These are phyloP conservation scores for Himalopsyche phryganea DNA, from an alignment of 1,140 invertebrate genomes.

Conservation along the genomic window DNA sequence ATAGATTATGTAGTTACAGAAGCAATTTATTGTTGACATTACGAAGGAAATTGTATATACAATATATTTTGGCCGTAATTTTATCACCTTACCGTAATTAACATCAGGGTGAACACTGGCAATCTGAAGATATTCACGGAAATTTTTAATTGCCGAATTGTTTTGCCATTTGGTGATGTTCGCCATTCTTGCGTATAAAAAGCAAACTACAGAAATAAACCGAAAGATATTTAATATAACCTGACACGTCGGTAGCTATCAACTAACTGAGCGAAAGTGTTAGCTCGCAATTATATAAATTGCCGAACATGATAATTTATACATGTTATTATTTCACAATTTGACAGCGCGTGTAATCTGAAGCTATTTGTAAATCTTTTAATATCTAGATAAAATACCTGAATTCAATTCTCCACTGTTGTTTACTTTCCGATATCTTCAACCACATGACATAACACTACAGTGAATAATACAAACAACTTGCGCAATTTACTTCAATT, in stretches of 20 bases:
- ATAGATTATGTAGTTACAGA: too few species aligned
- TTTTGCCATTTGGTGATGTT: conserved; percentile 40
- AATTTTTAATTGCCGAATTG: conserved; percentile 67
- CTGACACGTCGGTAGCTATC: background rate
- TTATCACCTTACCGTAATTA: conserved; percentile 65
- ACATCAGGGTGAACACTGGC: conserved; percentile 78
- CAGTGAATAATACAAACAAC: too few species aligned
- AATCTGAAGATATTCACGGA: conserved; percentile 75
- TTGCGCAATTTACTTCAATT: too few species aligned
- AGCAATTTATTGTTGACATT: too few species aligned
- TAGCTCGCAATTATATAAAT: background rate
- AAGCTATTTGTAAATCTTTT: too few species aligned
- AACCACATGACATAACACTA: too few species aligned
- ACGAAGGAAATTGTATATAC: too few species aligned
- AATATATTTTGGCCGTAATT: background rate
- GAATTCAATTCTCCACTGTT: too few species aligned
- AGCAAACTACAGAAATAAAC: background rate
- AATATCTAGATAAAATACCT: too few species aligned
- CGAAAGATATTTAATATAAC: background rate
- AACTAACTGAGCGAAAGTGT: background rate
- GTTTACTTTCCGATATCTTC: too few species aligned
- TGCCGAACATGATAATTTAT: background rate
- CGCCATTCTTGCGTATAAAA: background rate
- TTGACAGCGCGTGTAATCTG: too few species aligned
- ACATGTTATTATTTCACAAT: too few species aligned